These are phyloP conservation scores for Campoplex nolae DNA, from an alignment of 2,888 invertebrate species.

Conservation along the genomic window DNA sequence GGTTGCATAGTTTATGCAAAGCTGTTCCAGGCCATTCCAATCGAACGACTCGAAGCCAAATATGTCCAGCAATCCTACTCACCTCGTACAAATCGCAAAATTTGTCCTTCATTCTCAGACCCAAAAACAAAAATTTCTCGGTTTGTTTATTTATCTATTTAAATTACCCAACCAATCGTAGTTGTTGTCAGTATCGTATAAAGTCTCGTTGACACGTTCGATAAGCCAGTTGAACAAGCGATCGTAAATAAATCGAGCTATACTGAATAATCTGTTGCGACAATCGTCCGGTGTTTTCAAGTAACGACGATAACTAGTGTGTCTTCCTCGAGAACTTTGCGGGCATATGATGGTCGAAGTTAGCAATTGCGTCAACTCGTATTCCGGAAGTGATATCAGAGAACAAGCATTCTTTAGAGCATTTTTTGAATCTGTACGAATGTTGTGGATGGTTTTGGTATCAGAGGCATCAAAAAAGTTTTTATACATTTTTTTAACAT, in stretches of 20 bases:
- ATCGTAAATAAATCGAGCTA: constrained; percentile 83
- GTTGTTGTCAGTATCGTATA: constrained; percentile 72
- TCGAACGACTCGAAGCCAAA: constrained; percentile 83
- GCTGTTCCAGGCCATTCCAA: constrained; percentile 78
- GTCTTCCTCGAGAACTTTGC: constrained; percentile 72
- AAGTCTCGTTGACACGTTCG: constrained; percentile 75
- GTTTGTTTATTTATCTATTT: background rate
- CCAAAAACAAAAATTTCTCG: constrained; percentile 9
- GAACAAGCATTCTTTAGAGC: constrained; percentile 75
- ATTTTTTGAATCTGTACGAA: constrained; percentile 74
- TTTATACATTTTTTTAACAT: background rate
- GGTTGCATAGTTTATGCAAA: constrained; percentile 83
- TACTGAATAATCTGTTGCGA: constrained; percentile 81
- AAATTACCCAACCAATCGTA: constrained; percentile 77
- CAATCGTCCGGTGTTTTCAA: constrained; percentile 81
- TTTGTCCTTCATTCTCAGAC: background rate
- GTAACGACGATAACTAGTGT: constrained; percentile 78
- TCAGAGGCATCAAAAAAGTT: background rate
- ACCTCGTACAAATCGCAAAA: background rate
- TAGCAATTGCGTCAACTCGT: constrained; percentile 75
- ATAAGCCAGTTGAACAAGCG: constrained; percentile 83
- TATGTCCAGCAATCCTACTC: constrained; percentile 81
- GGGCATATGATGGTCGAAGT: constrained; percentile 79
- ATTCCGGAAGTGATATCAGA: constrained; percentile 72
- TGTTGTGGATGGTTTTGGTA: background rate